Evolutionary conservation across 1,140 invertebrate genomes (phyloP), one percentile per base, ranked within the genome.

Genomic region (Brachionus koreanus): DNA sequence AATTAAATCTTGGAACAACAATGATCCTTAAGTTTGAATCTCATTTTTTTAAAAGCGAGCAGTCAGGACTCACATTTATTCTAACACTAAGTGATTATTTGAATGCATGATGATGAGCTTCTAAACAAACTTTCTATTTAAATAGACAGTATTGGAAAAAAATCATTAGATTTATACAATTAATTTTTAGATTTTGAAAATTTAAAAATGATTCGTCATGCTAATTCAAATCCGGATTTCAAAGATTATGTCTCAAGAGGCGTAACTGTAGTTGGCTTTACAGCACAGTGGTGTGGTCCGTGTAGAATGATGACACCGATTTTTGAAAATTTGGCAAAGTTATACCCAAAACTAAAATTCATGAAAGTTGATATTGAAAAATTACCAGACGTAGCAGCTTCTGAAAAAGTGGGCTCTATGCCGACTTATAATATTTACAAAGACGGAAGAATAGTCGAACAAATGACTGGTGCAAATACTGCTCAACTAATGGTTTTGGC

Each of bases 281-380:
- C 39, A 13, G 72, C 72, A 29, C 19, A 43, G 16, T 79, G 76
- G 76, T 79, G 76, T 63, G 76, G 46, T n/a, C 76, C 76, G 43
- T 79, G 76, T 39, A 57, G 39, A n/a, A 52, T 57, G 76, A 79
- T 79, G 16, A 43, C 39, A 37, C 76, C 76, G 13, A 25, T 57
- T 42, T 57, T 57, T 57, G 43, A 79, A 57, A 49, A 61, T n/a
- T 12, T 79, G 23, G 46, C 76, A 12, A 57, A 57, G 16, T 29
- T 57, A 19, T 79, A 79, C 39, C 49, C 76, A 37, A 52, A 63
- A 16, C 0, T 79, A 13, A 29, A 63, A 79, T 79, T 79, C 19
- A 33, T 79, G 25, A 52, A 79, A 63, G 76, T 79, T 37, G 76
- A 79, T 25, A 49, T 79, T 33, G 76, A 79, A 25, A 43, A 63